Percentiles rank a stretch among this genome's conserved stretches.
Evolutionary conservation across 2,797 vertebrate genomes (phyloP).

Genomic region (Enteromius fasciolatus): DNA sequence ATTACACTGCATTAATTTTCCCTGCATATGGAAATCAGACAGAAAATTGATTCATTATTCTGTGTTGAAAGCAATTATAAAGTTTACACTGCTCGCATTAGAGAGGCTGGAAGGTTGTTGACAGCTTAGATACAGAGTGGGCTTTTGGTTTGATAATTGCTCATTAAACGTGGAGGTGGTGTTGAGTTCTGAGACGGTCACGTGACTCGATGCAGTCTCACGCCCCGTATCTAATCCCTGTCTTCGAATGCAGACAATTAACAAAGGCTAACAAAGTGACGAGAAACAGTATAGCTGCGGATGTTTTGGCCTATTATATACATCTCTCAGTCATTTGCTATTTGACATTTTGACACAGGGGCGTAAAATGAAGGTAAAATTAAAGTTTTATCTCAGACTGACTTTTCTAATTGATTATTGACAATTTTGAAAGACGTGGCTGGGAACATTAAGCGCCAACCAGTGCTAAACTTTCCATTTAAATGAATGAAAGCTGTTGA

Average conservation of each 20-base stretch:
- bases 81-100: conserved; percentile 64
- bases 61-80: conserved; percentile 63
- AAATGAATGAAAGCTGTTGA: too few species aligned
- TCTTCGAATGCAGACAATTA: conserved; percentile 25
- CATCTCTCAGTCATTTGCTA: not conserved
- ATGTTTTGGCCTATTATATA: not conserved
- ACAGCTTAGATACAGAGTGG: conserved; percentile 59
- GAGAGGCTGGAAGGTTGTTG: conserved; percentile 63
- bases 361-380: not conserved
- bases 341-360: conserved; percentile 6
- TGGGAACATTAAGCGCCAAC: not conserved
- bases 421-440: not conserved
- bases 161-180: conserved; percentile 63
- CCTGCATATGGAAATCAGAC: conserved; percentile 58
- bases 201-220: conserved; percentile 29
- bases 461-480: not conserved
- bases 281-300: not conserved
- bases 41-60: conserved; percentile 64
- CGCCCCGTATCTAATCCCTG: conserved; percentile 6
- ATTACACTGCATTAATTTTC: conserved; percentile 49
- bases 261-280: conserved; percentile 22
- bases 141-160: conserved; percentile 64
- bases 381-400: not conserved
- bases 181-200: conserved; percentile 48
- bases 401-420: conserved; percentile 10